phyloP scores from a whole-genome alignment of 1,140 invertebrate species.

The Hormaphis cornu region DNA sequence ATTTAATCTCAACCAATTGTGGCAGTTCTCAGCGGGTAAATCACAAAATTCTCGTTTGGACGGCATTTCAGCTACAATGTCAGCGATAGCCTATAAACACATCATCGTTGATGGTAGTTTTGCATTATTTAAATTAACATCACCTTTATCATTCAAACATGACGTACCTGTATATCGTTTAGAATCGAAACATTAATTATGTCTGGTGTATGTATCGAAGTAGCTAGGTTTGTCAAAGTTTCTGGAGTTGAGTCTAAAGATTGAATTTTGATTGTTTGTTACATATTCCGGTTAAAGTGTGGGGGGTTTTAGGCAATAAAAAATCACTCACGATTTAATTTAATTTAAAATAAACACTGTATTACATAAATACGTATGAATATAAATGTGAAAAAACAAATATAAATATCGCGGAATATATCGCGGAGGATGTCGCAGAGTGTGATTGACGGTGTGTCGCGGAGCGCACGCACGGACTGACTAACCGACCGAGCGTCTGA shows the following conservation, averaged over 20 bases:
- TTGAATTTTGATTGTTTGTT: too few relatives aligned
- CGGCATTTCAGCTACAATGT: constrained; percentile 39
- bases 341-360: too few relatives aligned
- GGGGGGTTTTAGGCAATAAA: too few relatives aligned
- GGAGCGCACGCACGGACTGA: too few relatives aligned
- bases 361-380: too few relatives aligned
- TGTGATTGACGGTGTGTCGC: too few relatives aligned
- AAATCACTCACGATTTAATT: too few relatives aligned
- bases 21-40: constrained; percentile 46
- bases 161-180: constrained; percentile 1
- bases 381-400: too few relatives aligned
- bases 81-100: background rate
- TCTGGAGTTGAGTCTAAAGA: background rate
- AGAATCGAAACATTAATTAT: background rate
- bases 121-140: background rate
- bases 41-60: constrained; percentile 47
- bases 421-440: too few relatives aligned
- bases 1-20: constrained; percentile 51
- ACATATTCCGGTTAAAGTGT: too few relatives aligned
- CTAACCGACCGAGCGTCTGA: too few relatives aligned
- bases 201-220: background rate
- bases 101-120: background rate
- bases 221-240: background rate
- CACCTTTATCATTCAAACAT: background rate
- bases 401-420: too few relatives aligned